phyloP scores from a whole-genome alignment of 1,140 invertebrate genomes.

The Drosophila rufa region DNA sequence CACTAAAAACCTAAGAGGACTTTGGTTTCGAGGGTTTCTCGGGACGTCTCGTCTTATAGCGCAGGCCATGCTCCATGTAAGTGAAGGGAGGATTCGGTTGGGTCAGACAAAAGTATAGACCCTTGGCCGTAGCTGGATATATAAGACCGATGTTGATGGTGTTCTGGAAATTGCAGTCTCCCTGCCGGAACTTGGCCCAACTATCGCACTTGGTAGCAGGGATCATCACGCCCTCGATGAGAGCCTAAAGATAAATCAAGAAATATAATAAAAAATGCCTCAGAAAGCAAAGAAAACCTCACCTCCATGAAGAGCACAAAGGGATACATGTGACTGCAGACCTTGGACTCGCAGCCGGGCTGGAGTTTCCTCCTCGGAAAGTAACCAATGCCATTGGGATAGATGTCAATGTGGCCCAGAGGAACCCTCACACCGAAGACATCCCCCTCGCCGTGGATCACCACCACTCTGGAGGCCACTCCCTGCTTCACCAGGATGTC shows the following conservation, averaged over 20 bases:
- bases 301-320: constrained; percentile 80
- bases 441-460: constrained; percentile 75
- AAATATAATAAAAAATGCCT: background rate
- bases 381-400: constrained; percentile 81
- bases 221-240: constrained; percentile 76
- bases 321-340: constrained; percentile 81
- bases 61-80: constrained; percentile 75
- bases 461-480: constrained; percentile 60
- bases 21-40: constrained; percentile 11
- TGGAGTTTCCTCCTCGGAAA: constrained; percentile 72
- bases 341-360: constrained; percentile 71
- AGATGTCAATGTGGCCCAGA: constrained; percentile 75
- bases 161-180: constrained; percentile 71
- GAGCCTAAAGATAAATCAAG: constrained; percentile 19
- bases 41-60: constrained; percentile 51
- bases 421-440: constrained; percentile 72
- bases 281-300: accelerated
- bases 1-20: background rate
- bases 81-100: constrained; percentile 79
- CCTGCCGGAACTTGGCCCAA: constrained; percentile 75
- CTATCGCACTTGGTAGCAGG: constrained; percentile 80
- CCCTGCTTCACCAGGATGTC: constrained; percentile 68
- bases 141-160: constrained; percentile 73
- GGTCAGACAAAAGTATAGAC: constrained; percentile 75
- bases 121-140: constrained; percentile 61